These are phyloP conservation scores for Ciconia maguari DNA, from an alignment of 2,113 vertebrate genomes.

Conservation along the genomic window DNA sequence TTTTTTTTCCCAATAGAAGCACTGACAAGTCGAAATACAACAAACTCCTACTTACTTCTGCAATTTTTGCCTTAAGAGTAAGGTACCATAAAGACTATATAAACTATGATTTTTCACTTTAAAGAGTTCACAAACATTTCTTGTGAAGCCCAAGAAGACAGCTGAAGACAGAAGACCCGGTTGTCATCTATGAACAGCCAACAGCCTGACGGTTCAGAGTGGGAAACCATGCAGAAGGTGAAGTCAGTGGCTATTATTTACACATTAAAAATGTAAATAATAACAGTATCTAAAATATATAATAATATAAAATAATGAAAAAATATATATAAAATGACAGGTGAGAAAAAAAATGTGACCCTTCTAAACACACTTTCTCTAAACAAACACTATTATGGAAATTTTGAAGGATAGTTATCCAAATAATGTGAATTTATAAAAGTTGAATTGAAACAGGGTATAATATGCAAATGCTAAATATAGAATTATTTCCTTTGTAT, in stretches of 20 bases:
- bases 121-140: background rate
- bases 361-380: background rate
- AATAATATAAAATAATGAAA: background rate
- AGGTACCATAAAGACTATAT: background rate
- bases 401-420: background rate
- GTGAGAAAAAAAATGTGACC: background rate
- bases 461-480: background rate
- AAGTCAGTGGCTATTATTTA: background rate
- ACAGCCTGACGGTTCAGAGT: background rate
- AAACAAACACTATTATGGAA: background rate
- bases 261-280: background rate
- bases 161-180: background rate
- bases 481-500: background rate
- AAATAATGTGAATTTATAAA: background rate
- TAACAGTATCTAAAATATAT: background rate
- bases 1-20: background rate
- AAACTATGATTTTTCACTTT: background rate
- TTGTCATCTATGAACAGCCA: background rate
- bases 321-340: background rate
- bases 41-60: background rate
- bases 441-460: background rate
- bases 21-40: background rate
- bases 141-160: background rate
- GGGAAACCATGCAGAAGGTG: background rate
- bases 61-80: background rate